Conservation (phyloP, 1,140 invertebrate genomes). For the Leptonema lineaticorne region DNA sequence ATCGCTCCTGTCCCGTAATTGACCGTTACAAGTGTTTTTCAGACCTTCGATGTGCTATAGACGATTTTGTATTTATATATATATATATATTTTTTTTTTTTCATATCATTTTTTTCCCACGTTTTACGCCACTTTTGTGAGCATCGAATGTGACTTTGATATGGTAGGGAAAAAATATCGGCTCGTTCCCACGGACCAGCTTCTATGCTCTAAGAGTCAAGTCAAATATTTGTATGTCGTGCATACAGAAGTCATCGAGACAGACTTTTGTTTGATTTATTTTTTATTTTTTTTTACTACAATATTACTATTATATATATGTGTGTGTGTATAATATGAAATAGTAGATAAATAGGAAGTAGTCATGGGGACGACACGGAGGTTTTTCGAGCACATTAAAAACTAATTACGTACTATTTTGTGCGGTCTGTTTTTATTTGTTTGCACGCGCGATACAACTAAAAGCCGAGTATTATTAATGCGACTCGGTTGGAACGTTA, state of each 20-base stretch:
- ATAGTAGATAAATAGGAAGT: no score
- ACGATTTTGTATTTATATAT: background rate
- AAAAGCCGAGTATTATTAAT: no score
- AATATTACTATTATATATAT: no score
- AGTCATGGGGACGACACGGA: background rate
- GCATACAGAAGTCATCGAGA: background rate
- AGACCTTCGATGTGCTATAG: no score
- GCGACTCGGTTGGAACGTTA: no score
- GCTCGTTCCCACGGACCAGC: background rate
- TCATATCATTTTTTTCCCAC: background rate
- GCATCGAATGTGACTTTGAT: background rate
- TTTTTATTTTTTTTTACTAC: no score
- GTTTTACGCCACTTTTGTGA: background rate
- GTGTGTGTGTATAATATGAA: no score
- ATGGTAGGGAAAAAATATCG: background rate
- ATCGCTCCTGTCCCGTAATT: no score
- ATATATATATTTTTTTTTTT: background rate
- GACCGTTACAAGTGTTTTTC: no score
- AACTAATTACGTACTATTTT: background rate
- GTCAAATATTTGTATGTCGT: conserved; percentile 10
- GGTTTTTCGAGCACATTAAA: background rate
- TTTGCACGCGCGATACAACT: no score
- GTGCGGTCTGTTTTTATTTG: background rate
- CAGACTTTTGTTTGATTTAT: background rate
- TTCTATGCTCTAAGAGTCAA: background rate